Percentiles rank a stretch among this genome's conserved stretches.
Conservation (phyloP, 2,888 invertebrate genomes). For the Steinernema carpocapsae region DNA sequence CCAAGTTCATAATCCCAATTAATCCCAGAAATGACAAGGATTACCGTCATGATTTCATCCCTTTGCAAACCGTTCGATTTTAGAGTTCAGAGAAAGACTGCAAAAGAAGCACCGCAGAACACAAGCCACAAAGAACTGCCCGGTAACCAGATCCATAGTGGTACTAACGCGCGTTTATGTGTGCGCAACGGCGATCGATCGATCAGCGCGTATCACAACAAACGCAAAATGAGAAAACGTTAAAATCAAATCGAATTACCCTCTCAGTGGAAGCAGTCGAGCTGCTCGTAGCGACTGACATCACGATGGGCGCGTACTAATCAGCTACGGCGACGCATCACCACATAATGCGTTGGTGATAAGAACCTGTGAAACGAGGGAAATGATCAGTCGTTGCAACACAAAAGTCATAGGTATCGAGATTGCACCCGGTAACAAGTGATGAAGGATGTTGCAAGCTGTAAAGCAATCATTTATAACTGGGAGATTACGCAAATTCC, state of each 20-base stretch:
- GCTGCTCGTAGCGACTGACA: slow-evolving; percentile 30
- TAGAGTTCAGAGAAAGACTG: no score
- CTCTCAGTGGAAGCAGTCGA: slow-evolving; percentile 21
- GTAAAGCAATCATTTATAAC: slow-evolving; percentile 22
- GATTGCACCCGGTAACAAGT: not conserved
- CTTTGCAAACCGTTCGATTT: no score
- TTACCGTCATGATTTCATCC: no score
- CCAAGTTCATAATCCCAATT: no score
- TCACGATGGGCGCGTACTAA: slow-evolving; percentile 21
- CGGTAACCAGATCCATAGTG: no score
- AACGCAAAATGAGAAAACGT: not conserved
- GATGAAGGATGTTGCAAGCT: not conserved
- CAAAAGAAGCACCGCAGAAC: no score
- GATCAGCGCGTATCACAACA: no score
- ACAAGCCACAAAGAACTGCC: no score
- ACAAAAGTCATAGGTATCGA: slow-evolving; percentile 4
- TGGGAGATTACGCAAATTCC: slow-evolving; percentile 4
- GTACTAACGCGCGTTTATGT: no score
- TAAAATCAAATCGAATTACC: slow-evolving; percentile 11
- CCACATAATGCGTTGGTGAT: slow-evolving; percentile 10
- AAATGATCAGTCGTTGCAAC: not conserved
- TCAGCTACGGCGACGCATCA: not conserved
- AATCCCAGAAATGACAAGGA: no score
- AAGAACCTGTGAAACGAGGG: slow-evolving; percentile 7
- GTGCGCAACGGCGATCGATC: no score